Conservation (phyloP, 2,113 vertebrate genomes). For the Seriola rivoliana region DNA sequence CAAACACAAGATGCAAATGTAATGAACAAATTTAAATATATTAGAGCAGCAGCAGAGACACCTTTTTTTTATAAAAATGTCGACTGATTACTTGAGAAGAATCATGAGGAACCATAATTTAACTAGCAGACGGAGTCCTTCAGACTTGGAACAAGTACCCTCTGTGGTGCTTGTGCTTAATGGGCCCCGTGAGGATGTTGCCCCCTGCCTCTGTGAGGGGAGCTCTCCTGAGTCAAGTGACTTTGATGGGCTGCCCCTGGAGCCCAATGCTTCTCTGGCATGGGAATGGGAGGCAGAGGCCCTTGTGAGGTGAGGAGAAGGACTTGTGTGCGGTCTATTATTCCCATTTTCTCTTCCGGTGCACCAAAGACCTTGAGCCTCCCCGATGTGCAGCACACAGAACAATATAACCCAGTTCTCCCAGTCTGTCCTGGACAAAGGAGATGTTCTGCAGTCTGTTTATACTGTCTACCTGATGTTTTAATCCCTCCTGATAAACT, state of each 20-base stretch:
- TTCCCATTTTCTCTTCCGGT: slow-evolving; percentile 72
- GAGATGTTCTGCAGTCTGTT: slow-evolving; percentile 33
- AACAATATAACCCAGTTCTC: slow-evolving; percentile 57
- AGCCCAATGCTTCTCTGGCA: slow-evolving; percentile 64
- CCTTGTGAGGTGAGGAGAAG: slow-evolving; percentile 64
- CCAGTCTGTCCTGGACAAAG: slow-evolving; percentile 53
- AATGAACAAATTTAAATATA: slow-evolving; percentile 7
- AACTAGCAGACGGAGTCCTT: slow-evolving; percentile 60
- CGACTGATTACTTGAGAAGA: slow-evolving; percentile 60
- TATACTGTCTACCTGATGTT: slow-evolving; percentile 49
- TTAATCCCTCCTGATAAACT: slow-evolving; percentile 47
- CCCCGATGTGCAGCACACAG: slow-evolving; percentile 48
- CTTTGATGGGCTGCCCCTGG: slow-evolving; percentile 75
- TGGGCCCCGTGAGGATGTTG: slow-evolving; percentile 68
- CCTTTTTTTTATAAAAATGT: slow-evolving; percentile 40
- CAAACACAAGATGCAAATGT: neutral
- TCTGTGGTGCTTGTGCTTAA: slow-evolving; percentile 75
- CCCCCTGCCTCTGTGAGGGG: slow-evolving; percentile 66
- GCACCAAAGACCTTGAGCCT: slow-evolving; percentile 56
- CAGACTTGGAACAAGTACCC: slow-evolving; percentile 60
- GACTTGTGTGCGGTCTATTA: slow-evolving; percentile 70
- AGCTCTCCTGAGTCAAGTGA: slow-evolving; percentile 80
- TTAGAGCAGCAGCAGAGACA: slow-evolving; percentile 11
- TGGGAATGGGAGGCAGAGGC: slow-evolving; percentile 70
- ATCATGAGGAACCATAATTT: slow-evolving; percentile 57